phyloP scores from a whole-genome alignment of 2,797 vertebrate species.

The Melanotaenia boesemani region DNA sequence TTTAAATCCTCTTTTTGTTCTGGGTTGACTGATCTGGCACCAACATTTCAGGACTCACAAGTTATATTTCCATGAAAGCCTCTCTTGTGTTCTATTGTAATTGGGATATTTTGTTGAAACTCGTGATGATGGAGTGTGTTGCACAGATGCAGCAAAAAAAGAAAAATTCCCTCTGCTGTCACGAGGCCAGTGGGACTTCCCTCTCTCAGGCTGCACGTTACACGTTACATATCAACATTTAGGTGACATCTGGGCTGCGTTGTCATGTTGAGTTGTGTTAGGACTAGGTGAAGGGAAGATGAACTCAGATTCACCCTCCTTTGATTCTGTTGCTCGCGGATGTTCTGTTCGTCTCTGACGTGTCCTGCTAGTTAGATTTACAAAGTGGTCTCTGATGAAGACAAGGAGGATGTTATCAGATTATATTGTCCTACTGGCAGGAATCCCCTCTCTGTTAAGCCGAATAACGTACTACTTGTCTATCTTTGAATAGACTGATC shows the following conservation, averaged over 20 bases:
- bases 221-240: conserved; percentile 25
- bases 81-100: conserved; percentile 38
- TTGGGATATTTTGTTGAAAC: conserved; percentile 53
- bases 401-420: conserved; percentile 41
- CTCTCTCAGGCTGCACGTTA: conserved; percentile 5
- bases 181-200: conserved; percentile 48
- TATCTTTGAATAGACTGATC: conserved; percentile 47
- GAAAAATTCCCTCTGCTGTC: conserved; percentile 54
- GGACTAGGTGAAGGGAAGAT: conserved; percentile 22
- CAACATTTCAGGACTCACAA: conserved; percentile 54
- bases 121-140: conserved; percentile 49
- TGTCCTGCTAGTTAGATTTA: conserved; percentile 49
- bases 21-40: conserved; percentile 67
- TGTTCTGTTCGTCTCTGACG: conserved; percentile 40
- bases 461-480: conserved; percentile 46
- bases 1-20: conserved; percentile 74
- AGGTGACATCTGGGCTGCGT: conserved; percentile 13
- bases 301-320: conserved; percentile 66
- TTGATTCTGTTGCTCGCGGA: conserved; percentile 42
- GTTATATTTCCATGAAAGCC: conserved; percentile 59
- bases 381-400: conserved; percentile 53
- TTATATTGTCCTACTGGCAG: conserved; percentile 45
- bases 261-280: conserved; percentile 22
- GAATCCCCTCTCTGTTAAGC: conserved; percentile 43
- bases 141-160: conserved; percentile 48